These are phyloP conservation scores for Speoplatyrhinus poulsoni DNA, from an alignment of 2,113 vertebrate species.

Conservation along the genomic window DNA sequence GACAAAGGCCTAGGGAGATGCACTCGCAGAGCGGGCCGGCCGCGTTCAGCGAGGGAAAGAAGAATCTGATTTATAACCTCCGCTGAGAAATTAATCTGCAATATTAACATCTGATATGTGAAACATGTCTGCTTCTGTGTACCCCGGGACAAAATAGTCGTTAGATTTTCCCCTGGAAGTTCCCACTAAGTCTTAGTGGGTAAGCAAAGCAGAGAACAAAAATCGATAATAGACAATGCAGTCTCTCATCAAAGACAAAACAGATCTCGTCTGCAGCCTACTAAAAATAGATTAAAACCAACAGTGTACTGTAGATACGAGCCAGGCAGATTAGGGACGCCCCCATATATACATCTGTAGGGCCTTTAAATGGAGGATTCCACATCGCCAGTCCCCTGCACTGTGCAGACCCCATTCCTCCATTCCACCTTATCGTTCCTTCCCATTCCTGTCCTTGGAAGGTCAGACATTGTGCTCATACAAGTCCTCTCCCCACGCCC, in stretches of 20 bases:
- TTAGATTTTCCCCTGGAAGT: constrained; percentile 35
- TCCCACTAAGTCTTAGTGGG: constrained; percentile 21
- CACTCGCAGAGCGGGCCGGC: background rate
- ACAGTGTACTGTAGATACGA: constrained; percentile 24
- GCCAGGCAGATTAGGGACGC: constrained; percentile 21
- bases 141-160: constrained; percentile 34
- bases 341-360: constrained; percentile 10
- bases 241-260: constrained; percentile 41
- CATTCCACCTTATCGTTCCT: constrained; percentile 35
- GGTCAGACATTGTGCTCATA: constrained; percentile 26
- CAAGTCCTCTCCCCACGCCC: constrained; percentile 18
- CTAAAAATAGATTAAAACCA: constrained; percentile 55
- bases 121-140: constrained; percentile 29
- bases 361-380: constrained; percentile 21
- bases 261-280: constrained; percentile 44
- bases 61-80: constrained; percentile 48
- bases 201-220: constrained; percentile 25
- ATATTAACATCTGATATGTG: constrained; percentile 54
- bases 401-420: background rate
- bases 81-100: constrained; percentile 42
- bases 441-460: constrained; percentile 51
- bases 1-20: background rate
- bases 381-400: constrained; percentile 7
- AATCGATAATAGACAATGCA: constrained; percentile 44
- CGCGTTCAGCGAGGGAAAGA: constrained; percentile 40